Evolutionary conservation across 2,888 invertebrate genomes (phyloP), one percentile per base, ranked within the genome.

Genomic region (Crematogaster levior): DNA sequence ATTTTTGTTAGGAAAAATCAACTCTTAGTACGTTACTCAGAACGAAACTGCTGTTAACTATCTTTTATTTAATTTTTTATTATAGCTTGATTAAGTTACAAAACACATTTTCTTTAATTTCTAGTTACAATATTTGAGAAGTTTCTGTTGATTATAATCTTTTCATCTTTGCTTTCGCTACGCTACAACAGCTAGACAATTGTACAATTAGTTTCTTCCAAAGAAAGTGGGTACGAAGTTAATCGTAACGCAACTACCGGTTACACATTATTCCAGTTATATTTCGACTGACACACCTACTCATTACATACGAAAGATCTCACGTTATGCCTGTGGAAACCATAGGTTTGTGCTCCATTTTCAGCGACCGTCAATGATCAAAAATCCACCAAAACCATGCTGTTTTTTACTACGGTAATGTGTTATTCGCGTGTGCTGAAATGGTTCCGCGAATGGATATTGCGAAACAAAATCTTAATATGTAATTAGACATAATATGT

Each of bases 261-360:
- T 79, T 73, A 66, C 75, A 66, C 81, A 86, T 88, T 86, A 87
- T 73, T 48, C 63, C 56, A 65, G 51, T 60, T 85, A 75, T 58
- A 70, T 79, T 72, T 79, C 34, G 73, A 77, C 61, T 56, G 87
- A 82, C 88, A 87, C 90, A 82, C 85, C 91, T 88, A 86, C 85
- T 88, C 85, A 83, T 91, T 91, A 90, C 84, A 70, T 72, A 87
- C 81, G 85, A 84, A 89, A 88, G 87, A 83, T 87, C 89, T 86
- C 85, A 89, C 89, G 90, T 90, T 91, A 90, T 88, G 86, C 34
- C 68, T 70, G 79, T 88, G 89, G 88, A 90, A 92, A 92, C 70
- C 43, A 80, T 85, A 77, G 85, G 84, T 89, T 89, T 88, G 86
- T 85, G 83, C 86, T 82, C 88, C 88, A 84, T 90, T 92, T 92